Conservation (phyloP, 2,888 invertebrate genomes). For the Calephelis perditalis region DNA sequence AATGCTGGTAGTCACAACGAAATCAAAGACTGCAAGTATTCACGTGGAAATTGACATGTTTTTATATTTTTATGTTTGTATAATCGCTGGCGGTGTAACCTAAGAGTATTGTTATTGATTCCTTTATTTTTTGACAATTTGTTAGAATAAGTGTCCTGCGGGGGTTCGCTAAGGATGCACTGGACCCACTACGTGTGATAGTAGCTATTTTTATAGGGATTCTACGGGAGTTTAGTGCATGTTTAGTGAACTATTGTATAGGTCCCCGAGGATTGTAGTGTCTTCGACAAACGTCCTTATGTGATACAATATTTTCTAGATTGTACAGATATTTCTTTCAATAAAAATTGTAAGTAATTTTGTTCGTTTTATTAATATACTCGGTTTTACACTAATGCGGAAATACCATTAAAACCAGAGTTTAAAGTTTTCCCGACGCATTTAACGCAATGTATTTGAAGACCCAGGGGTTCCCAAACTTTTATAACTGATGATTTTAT, state of each 20-base stretch:
- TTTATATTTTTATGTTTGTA: constrained; percentile 53
- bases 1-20: constrained; percentile 76
- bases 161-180: constrained; percentile 14
- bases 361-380: no score
- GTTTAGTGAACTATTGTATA: constrained; percentile 17
- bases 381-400: no score
- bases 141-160: constrained; percentile 40
- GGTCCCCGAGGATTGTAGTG: constrained; percentile 41
- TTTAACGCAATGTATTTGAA: no score
- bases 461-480: no score
- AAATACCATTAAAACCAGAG: no score
- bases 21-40: constrained; percentile 74
- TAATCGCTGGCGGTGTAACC: constrained; percentile 42
- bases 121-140: constrained; percentile 71
- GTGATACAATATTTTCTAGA: constrained; percentile 71
- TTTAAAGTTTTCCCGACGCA: no score
- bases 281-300: constrained; percentile 72
- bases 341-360: constrained; percentile 49
- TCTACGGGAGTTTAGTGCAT: constrained; percentile 1
- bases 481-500: no score
- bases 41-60: constrained; percentile 56
- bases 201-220: constrained; percentile 7
- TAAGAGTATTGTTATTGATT: constrained; percentile 58
- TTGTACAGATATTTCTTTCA: constrained; percentile 73
- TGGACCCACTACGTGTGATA: constrained; percentile 5